Evolutionary conservation across 92 coral and sea anemone species (phyloP).

Genomic region (Muricea muricata): DNA sequence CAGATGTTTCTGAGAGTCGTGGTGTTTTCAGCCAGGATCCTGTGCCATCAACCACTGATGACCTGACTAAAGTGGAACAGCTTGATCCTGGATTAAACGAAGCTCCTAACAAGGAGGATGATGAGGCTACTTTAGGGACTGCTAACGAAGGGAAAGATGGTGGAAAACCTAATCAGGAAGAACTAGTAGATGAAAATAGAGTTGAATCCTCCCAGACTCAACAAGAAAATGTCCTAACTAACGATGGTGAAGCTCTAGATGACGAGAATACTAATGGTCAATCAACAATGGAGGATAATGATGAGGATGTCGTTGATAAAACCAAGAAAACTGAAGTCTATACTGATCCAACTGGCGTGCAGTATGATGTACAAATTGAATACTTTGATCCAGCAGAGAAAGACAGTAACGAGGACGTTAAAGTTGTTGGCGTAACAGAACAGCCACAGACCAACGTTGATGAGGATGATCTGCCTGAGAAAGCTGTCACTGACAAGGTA

Average conservation of each 20-base stretch:
- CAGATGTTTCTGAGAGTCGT: background rate
- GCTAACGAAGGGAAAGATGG: background rate
- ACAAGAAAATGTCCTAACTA: background rate
- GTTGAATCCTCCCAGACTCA: background rate
- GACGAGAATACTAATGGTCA: background rate
- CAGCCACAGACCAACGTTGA: background rate
- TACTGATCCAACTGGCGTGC: conserved; percentile 2
- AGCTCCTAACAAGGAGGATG: background rate
- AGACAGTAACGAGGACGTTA: background rate
- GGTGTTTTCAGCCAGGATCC: background rate
- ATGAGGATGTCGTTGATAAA: background rate
- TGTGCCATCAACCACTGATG: background rate
- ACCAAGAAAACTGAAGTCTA: background rate
- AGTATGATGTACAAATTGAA: background rate
- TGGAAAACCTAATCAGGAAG: background rate
- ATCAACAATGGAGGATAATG: too few relatives aligned
- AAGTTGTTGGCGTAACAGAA: background rate
- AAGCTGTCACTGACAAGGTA: too few relatives aligned
- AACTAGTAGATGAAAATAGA: background rate
- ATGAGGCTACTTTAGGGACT: background rate
- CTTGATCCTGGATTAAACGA: background rate
- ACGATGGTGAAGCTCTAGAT: background rate
- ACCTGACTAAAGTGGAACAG: background rate
- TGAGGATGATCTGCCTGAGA: background rate
- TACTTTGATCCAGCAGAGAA: background rate